Evolutionary conservation across 2,113 vertebrate species (phyloP).

Genomic region (Aptenodytes patagonicus): DNA sequence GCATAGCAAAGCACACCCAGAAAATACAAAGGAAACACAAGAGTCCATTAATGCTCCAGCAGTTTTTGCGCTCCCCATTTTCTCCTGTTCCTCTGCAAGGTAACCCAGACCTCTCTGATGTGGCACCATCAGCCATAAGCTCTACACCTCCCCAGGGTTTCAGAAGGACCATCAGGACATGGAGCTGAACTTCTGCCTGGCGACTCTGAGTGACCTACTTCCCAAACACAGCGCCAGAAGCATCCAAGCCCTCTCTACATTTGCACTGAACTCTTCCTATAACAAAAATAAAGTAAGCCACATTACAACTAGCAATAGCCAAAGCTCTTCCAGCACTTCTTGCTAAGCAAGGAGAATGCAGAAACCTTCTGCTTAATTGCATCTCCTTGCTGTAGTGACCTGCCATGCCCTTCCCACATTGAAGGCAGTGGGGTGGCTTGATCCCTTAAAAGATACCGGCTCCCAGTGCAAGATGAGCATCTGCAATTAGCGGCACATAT

Average conservation of each 20-base stretch:
- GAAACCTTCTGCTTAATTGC: background rate
- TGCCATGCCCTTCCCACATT: background rate
- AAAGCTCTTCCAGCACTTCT: background rate
- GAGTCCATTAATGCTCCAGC: background rate
- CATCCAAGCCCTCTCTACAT: background rate
- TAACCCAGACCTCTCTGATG: background rate
- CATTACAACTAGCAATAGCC: background rate
- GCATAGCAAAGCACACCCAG: background rate
- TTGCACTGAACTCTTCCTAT: background rate
- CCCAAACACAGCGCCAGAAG: background rate
- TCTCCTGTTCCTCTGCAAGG: background rate
- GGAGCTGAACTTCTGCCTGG: background rate
- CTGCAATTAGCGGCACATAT: conserved; percentile 50
- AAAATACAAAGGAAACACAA: background rate
- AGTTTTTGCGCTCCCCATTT: background rate
- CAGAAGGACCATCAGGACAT: background rate
- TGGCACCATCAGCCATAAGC: accelerated
- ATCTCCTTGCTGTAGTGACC: background rate
- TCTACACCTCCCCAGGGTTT: background rate
- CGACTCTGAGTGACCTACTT: background rate
- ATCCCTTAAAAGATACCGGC: background rate
- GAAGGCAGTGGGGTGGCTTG: background rate
- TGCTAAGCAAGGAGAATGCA: background rate
- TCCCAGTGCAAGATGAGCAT: conserved; percentile 4
- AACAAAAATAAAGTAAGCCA: background rate